Evolutionary conservation across 1,140 invertebrate genomes (phyloP).

Genomic region (Centruroides vittatus): DNA sequence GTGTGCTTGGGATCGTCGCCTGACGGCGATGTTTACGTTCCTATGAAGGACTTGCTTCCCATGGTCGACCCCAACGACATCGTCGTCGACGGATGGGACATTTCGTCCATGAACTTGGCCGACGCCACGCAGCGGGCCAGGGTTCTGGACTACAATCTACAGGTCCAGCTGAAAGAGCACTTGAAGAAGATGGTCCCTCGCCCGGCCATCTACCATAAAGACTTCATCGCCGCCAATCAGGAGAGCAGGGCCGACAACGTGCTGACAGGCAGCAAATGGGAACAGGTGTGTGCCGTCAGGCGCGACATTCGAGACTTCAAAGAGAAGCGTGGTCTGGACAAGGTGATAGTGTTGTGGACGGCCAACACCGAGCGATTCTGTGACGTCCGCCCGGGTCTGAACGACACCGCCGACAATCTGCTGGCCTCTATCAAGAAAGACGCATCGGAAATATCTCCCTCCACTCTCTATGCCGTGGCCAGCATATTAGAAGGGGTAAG

Average conservation of each 20-base stretch:
- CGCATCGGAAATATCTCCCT: constrained; percentile 75
- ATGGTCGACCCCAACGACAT: constrained; percentile 83
- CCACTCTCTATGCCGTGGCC: constrained; percentile 83
- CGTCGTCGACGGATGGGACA: constrained; percentile 90
- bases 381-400: constrained; percentile 58
- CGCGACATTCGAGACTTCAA: constrained; percentile 79
- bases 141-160: constrained; percentile 39
- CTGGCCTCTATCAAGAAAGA: constrained; percentile 55
- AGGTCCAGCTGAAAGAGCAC: constrained; percentile 38
- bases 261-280: constrained; percentile 52
- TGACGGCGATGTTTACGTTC: constrained; percentile 59
- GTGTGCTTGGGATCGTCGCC: constrained; percentile 54
- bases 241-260: constrained; percentile 73
- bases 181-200: constrained; percentile 61
- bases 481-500: constrained; percentile 71
- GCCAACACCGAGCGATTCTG: constrained; percentile 89
- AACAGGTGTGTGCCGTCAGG: constrained; percentile 44
- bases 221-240: constrained; percentile 95
- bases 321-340: constrained; percentile 43
- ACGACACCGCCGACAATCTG: constrained; percentile 70
- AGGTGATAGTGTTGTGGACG: constrained; percentile 85
- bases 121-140: constrained; percentile 70
- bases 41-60: constrained; percentile 66
- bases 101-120: constrained; percentile 65
- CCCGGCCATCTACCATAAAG: constrained; percentile 71